A percentile compares a stretch with the other conserved stretches of the same genome.
phyloP scores from a whole-genome alignment of 1,140 invertebrate genomes.

The Theocolax elegans region DNA sequence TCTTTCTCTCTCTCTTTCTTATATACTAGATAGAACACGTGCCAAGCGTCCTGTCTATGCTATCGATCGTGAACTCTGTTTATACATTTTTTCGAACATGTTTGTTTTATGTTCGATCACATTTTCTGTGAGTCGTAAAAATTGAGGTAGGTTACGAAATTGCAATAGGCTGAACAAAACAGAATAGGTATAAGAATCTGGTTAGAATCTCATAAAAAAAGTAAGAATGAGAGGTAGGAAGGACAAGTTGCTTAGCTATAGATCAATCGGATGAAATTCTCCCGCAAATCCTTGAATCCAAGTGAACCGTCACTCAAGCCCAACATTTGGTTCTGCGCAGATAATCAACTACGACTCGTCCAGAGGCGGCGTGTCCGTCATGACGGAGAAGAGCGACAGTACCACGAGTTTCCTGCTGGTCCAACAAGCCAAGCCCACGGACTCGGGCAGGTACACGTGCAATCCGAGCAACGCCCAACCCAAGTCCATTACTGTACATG shows the following conservation, averaged over 20 bases:
- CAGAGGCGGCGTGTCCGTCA: slow-evolving; percentile 79
- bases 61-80: slow-evolving; percentile 3
- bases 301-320: no score
- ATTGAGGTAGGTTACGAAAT: no score
- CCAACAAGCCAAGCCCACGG: slow-evolving; percentile 80
- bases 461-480: slow-evolving; percentile 89
- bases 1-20: not conserved
- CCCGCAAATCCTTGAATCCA: no score
- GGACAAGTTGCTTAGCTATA: no score
- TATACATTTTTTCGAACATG: not conserved
- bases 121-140: not conserved
- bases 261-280: no score
- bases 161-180: no score
- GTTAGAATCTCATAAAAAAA: no score
- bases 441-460: slow-evolving; percentile 84
- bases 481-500: slow-evolving; percentile 88
- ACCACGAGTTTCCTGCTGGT: slow-evolving; percentile 86
- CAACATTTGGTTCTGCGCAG: no score
- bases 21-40: not conserved
- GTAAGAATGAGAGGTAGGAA: no score
- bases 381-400: slow-evolving; percentile 86
- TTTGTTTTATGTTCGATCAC: no score
- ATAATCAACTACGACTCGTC: slow-evolving; percentile 81
- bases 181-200: no score
- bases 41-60: not conserved